Evolutionary conservation across 1,140 invertebrate genomes (phyloP).

Genomic region (Theocolax elegans): DNA sequence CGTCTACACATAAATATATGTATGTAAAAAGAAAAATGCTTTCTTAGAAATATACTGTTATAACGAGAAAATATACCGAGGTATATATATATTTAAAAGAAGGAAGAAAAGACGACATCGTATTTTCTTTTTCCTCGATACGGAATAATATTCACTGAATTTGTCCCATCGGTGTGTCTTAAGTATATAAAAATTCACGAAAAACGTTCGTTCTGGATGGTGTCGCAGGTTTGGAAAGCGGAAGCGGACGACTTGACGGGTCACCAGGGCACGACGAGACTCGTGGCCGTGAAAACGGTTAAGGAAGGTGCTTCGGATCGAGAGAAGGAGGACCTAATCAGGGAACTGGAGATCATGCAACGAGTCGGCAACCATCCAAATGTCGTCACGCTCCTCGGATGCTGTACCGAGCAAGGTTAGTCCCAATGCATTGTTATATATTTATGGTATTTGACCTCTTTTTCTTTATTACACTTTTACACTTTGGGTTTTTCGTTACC

Average conservation of each 20-base stretch:
- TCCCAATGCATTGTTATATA: too few species aligned
- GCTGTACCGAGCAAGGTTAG: conserved; percentile 84
- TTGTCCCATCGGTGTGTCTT: too few species aligned
- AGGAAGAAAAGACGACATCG: too few species aligned
- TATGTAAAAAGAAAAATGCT: too few species aligned
- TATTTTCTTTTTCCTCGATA: too few species aligned
- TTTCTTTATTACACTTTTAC: not conserved
- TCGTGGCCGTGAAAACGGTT: conserved; percentile 86
- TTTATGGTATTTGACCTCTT: not conserved
- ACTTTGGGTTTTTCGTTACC: too few species aligned
- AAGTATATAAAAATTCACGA: not conserved
- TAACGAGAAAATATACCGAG: too few species aligned
- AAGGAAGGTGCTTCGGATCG: conserved; percentile 79
- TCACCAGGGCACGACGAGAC: conserved; percentile 78
- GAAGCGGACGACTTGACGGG: conserved; percentile 83
- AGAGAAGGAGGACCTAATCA: conserved; percentile 82
- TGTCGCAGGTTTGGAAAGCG: conserved; percentile 85
- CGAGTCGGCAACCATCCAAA: conserved; percentile 86
- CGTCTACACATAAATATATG: too few species aligned
- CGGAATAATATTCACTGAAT: too few species aligned
- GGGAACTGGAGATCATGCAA: conserved; percentile 86
- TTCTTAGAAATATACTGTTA: too few species aligned
- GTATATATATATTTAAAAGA: too few species aligned
- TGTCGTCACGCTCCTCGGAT: conserved; percentile 85
- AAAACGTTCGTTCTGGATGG: conserved; percentile 1